phyloP scores from a whole-genome alignment of 1,140 invertebrate genomes.

The Conus ventricosus region DNA sequence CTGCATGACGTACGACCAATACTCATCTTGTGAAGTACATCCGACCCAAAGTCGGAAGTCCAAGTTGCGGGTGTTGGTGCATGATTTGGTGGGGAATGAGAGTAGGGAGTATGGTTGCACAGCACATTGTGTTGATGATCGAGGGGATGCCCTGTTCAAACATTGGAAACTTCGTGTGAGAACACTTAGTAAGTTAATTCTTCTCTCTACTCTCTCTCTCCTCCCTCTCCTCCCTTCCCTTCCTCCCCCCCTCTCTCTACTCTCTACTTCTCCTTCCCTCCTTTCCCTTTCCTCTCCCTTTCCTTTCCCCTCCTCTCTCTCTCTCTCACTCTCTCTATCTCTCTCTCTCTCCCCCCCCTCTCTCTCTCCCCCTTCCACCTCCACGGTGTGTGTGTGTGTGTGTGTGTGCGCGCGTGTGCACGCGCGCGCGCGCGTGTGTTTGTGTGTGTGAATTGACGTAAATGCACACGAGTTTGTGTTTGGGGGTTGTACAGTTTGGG shows the following conservation, averaged over 20 bases:
- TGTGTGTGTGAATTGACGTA: not conserved
- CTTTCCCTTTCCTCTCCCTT: not conserved
- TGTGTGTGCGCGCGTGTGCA: not conserved
- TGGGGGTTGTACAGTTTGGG: not conserved
- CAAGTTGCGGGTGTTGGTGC: not conserved
- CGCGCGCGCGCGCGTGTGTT: not conserved
- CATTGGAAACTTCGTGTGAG: not conserved
- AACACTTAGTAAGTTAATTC: constrained; percentile 5
- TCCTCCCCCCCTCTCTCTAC: not conserved
- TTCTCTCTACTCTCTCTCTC: not conserved
- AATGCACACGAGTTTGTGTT: no score
- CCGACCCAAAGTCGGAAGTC: not conserved
- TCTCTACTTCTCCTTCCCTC: not conserved
- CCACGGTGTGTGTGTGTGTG: not conserved
- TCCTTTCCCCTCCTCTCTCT: not conserved
- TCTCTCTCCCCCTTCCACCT: not conserved
- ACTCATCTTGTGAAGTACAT: constrained; percentile 7
- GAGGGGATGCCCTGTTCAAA: not conserved
- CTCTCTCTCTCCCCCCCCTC: not conserved
- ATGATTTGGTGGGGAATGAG: constrained; percentile 11
- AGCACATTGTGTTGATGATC: not conserved
- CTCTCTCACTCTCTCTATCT: not conserved
- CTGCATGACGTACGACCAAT: constrained; percentile 1
- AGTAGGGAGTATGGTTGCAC: constrained; percentile 23
- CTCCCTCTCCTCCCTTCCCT: not conserved